phyloP scores from a whole-genome alignment of 2,113 vertebrate species.

The Opisthocomus hoazin region DNA sequence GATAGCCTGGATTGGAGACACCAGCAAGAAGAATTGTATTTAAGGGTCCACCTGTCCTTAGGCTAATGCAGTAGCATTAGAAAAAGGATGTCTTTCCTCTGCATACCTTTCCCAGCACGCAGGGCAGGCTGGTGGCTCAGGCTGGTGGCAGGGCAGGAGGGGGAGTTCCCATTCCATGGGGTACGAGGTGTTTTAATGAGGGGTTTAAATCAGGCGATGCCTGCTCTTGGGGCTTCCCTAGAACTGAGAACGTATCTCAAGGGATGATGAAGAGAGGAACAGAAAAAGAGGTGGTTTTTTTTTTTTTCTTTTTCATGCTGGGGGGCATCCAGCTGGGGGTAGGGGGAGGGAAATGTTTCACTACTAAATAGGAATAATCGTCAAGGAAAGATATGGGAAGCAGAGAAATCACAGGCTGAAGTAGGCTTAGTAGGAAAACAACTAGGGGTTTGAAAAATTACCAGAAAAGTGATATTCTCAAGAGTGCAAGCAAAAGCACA shows the following conservation, averaged over 20 bases:
- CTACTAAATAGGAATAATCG: not conserved
- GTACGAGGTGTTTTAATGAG: not conserved
- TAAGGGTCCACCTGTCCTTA: not conserved
- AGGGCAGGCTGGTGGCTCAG: not conserved
- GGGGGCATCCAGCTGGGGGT: not conserved
- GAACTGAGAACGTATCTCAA: not conserved
- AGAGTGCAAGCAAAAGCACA: conserved; percentile 8
- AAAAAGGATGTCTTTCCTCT: not conserved
- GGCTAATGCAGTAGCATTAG: not conserved
- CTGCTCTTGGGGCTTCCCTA: not conserved
- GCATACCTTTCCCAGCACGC: not conserved
- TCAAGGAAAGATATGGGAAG: not conserved
- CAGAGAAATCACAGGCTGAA: not conserved
- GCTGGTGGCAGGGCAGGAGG: not conserved
- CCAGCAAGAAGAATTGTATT: not conserved
- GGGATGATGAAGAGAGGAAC: not conserved
- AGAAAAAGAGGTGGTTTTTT: not conserved
- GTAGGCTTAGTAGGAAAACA: not conserved
- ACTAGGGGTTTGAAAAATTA: conserved; percentile 30
- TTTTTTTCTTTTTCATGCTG: fast-evolving
- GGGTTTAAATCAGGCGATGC: not conserved
- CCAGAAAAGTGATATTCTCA: conserved; percentile 35
- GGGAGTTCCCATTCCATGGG: not conserved
- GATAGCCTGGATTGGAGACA: not conserved
- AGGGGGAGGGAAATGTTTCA: not conserved